These are phyloP conservation scores for Axis porcinus DNA, from an alignment of 2,113 vertebrate genomes.

Conservation along the genomic window DNA sequence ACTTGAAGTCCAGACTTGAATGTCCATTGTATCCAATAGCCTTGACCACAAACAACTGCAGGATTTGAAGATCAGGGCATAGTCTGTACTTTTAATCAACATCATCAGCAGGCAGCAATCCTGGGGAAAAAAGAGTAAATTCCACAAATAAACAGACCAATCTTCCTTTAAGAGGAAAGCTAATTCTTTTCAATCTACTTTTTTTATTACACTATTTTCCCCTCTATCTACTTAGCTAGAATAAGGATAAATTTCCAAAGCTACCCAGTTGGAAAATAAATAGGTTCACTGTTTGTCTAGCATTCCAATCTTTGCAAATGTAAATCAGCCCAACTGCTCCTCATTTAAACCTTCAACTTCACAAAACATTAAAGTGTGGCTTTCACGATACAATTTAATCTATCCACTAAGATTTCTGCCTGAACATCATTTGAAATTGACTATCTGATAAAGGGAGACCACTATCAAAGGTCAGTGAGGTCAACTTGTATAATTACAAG, in stretches of 20 bases:
- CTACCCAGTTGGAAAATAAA: constrained; percentile 86
- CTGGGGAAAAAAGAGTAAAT: constrained; percentile 59
- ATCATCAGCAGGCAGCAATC: constrained; percentile 78
- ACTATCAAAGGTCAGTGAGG: constrained; percentile 79
- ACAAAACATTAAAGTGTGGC: constrained; percentile 87
- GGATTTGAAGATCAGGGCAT: constrained; percentile 68
- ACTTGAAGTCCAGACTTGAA: not conserved
- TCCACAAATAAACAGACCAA: constrained; percentile 84
- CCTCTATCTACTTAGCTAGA: constrained; percentile 83
- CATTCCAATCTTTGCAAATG: constrained; percentile 87
- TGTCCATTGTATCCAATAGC: not conserved
- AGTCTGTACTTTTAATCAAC: constrained; percentile 77
- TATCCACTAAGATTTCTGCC: constrained; percentile 84
- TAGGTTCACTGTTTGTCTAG: constrained; percentile 85
- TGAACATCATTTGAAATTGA: constrained; percentile 84
- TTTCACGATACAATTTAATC: constrained; percentile 88
- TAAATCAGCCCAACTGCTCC: constrained; percentile 84
- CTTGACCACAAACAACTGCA: constrained; percentile 67
- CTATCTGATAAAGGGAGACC: constrained; percentile 86
- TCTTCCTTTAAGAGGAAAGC: constrained; percentile 85
- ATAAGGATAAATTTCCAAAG: constrained; percentile 87
- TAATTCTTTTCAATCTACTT: constrained; percentile 87
- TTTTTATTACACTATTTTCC: constrained; percentile 84
- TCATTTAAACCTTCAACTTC: constrained; percentile 85
- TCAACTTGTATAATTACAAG: constrained; percentile 85